phyloP scores from a whole-genome alignment of 2,113 vertebrate species.

The Pseudopodoces humilis region DNA sequence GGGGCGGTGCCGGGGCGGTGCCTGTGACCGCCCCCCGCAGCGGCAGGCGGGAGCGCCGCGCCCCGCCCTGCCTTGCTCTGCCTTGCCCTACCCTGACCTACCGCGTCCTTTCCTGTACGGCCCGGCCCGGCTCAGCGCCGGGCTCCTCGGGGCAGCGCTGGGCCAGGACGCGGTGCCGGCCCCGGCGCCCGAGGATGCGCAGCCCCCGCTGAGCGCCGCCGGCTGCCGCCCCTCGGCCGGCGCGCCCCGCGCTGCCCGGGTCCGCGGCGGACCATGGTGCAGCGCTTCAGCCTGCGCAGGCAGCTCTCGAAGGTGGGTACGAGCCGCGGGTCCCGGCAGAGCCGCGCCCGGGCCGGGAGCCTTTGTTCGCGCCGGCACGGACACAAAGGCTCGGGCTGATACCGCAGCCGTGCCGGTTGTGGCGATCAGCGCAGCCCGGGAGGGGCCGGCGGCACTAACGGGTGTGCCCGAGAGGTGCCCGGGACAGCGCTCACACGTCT shows the following conservation, averaged over 20 bases:
- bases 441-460: background rate
- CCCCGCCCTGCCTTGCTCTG: background rate
- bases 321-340: background rate
- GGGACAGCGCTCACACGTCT: background rate
- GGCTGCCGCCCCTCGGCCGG: conserved; percentile 8
- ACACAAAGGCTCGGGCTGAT: background rate
- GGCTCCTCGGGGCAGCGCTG: background rate
- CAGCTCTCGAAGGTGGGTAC: conserved; percentile 83
- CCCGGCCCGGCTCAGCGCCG: background rate
- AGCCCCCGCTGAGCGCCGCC: background rate
- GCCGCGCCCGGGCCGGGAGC: background rate
- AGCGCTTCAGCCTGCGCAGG: conserved; percentile 79
- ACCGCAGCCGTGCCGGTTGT: rapidly evolving
- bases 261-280: conserved; percentile 73
- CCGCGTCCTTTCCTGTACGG: background rate
- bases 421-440: background rate
- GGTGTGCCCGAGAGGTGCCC: background rate
- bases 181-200: background rate
- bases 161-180: background rate
- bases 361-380: conserved; percentile 69
- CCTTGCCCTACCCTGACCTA: too few relatives aligned
- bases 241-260: conserved; percentile 17
- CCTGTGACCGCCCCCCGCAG: background rate
- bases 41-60: background rate
- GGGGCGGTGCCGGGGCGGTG: background rate